Percentiles rank a stretch among this genome's conserved stretches.
Evolutionary conservation across 2,113 vertebrate genomes (phyloP).

Genomic region (Pituophis catenifer): DNA sequence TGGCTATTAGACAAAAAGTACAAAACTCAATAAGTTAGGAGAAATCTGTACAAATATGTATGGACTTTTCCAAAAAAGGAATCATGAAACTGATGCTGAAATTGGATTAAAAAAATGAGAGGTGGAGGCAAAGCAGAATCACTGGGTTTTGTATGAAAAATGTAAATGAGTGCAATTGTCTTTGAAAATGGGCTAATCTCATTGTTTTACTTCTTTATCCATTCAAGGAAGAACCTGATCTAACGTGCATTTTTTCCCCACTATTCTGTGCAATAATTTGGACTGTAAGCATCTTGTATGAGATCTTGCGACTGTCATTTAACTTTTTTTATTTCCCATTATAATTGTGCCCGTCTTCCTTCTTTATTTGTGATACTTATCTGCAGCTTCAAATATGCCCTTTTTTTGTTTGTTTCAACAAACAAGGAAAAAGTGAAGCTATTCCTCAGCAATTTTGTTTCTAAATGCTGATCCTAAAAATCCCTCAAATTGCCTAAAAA

Average conservation of each 20-base stretch:
- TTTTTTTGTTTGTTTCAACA: background rate
- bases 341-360: background rate
- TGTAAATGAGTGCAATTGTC: background rate
- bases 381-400: background rate
- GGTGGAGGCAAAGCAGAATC: background rate
- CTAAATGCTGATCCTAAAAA: background rate
- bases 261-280: background rate
- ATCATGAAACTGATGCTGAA: background rate
- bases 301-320: background rate
- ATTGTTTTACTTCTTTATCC: background rate
- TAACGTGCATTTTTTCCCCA: background rate
- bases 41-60: background rate
- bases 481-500: conserved; percentile 31
- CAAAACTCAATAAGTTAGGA: background rate
- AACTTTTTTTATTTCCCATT: background rate
- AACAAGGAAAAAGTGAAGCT: background rate
- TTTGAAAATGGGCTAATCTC: background rate
- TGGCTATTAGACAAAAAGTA: background rate
- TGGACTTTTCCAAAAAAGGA: background rate
- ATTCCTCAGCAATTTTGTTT: background rate
- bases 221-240: background rate
- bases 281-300: background rate
- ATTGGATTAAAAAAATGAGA: background rate
- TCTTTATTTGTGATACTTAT: background rate
- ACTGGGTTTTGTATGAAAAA: background rate